phyloP scores from a whole-genome alignment of 2,888 invertebrate genomes.

The Acrocyrtus sp. region DNA sequence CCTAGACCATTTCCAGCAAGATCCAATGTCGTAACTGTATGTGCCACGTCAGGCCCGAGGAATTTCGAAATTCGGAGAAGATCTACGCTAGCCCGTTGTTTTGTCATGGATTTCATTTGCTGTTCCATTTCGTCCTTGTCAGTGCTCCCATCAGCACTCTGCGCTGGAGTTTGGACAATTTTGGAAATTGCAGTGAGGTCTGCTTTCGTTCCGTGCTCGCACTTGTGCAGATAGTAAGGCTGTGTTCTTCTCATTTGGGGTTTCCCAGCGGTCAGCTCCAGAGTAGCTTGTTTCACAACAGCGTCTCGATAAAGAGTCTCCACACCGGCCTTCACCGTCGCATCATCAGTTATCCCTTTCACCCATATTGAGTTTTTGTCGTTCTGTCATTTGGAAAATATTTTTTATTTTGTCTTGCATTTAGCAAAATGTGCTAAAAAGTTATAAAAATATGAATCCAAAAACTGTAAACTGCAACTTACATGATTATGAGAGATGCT shows the following conservation, averaged over 20 bases:
- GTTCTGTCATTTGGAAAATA: constrained; percentile 20
- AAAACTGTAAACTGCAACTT: constrained; percentile 5
- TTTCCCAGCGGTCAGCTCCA: not conserved
- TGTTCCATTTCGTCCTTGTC: not conserved
- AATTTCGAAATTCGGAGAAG: constrained; percentile 52
- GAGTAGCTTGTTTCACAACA: constrained; percentile 1
- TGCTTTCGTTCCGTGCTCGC: constrained; percentile 58
- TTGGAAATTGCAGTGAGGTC: constrained; percentile 55
- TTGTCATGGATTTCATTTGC: constrained; percentile 22
- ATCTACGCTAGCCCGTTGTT: constrained; percentile 53
- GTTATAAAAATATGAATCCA: not conserved
- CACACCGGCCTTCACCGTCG: constrained; percentile 50
- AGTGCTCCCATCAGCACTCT: constrained; percentile 29
- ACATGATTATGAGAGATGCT: constrained; percentile 58
- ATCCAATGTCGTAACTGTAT: constrained; percentile 57
- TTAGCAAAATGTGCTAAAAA: not conserved
- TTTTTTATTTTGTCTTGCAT: too few species aligned
- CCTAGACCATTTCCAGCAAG: constrained; percentile 59
- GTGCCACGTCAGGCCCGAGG: constrained; percentile 49
- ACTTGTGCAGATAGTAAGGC: constrained; percentile 52
- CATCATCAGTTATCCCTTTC: constrained; percentile 46
- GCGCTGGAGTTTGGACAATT: constrained; percentile 25
- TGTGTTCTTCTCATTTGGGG: not conserved
- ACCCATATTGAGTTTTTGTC: constrained; percentile 55
- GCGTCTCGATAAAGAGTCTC: constrained; percentile 39